Evolutionary conservation across 2,113 vertebrate species (phyloP).

Genomic region (Oreochromis niloticus): DNA sequence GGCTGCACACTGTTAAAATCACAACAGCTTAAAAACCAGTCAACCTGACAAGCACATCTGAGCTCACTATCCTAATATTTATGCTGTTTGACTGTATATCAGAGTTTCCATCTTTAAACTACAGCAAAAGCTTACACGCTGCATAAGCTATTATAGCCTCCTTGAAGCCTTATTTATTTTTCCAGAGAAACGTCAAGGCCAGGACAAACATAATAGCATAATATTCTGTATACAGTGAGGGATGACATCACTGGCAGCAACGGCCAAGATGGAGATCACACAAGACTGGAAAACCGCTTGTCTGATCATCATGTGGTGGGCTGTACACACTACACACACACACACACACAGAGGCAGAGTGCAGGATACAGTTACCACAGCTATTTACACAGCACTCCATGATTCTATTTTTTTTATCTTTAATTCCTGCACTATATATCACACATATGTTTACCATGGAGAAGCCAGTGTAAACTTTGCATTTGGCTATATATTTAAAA

Average conservation of each 20-base stretch:
- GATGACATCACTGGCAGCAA: slow-evolving; percentile 56
- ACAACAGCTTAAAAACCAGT: slow-evolving; percentile 6
- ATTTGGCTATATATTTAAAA: not conserved
- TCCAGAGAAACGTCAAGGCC: slow-evolving; percentile 47
- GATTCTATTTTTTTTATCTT: not conserved
- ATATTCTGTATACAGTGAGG: slow-evolving; percentile 50
- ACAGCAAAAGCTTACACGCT: not conserved
- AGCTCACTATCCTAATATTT: slow-evolving; percentile 28
- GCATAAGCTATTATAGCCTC: not conserved
- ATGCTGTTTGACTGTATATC: slow-evolving; percentile 10
- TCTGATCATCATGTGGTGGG: slow-evolving; percentile 32
- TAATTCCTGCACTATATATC: not conserved
- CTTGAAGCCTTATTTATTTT: slow-evolving; percentile 45
- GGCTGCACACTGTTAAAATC: not conserved
- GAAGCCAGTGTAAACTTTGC: not conserved
- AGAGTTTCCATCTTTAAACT: slow-evolving; percentile 46
- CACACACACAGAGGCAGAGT: not conserved
- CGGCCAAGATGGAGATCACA: slow-evolving; percentile 43
- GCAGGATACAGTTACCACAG: slow-evolving; percentile 24
- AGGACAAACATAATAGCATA: slow-evolving; percentile 45
- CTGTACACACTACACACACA: not conserved
- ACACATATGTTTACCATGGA: not conserved
- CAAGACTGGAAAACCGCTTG: slow-evolving; percentile 40
- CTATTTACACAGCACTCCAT: slow-evolving; percentile 18
- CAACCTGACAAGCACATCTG: not conserved